These are phyloP conservation scores for Lordiphosa collinella DNA, from an alignment of 1,140 invertebrate genomes.

Conservation along the genomic window DNA sequence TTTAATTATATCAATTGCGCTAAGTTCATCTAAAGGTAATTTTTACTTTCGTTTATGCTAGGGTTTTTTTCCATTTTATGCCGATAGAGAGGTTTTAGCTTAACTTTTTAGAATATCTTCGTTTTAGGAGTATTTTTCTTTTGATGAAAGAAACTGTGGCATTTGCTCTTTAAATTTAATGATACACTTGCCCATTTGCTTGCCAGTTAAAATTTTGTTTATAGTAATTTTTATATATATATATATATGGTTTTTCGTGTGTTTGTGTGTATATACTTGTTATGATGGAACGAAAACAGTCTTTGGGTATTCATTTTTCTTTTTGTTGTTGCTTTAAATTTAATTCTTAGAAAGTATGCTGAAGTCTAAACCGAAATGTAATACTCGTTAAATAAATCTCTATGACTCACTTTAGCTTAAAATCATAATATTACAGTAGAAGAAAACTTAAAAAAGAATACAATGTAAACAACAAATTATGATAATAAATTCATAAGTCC, in stretches of 20 bases:
- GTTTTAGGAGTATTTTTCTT: conserved; percentile 59
- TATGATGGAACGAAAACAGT: conserved; percentile 80
- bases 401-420: conserved; percentile 33
- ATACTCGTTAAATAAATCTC: conserved; percentile 34
- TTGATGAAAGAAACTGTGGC: conserved; percentile 11
- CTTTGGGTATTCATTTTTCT: conserved; percentile 78
- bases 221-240: conserved; percentile 52
- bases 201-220: conserved; percentile 63
- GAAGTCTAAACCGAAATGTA: conserved; percentile 33
- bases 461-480: conserved; percentile 64
- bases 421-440: conserved; percentile 7
- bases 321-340: conserved; percentile 62
- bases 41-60: conserved; percentile 34
- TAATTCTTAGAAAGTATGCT: conserved; percentile 49
- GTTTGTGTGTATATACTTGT: conserved; percentile 65
- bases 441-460: conserved; percentile 45
- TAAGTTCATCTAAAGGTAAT: conserved; percentile 79
- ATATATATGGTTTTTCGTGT: conserved; percentile 42
- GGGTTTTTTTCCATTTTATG: conserved; percentile 24
- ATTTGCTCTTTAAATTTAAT: conserved; percentile 30
- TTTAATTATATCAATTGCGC: conserved; percentile 78
- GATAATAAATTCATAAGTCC: conserved; percentile 55
- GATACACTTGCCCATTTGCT: conserved; percentile 29
- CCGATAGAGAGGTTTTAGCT: conserved; percentile 3
- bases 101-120: conserved; percentile 61